These are phyloP conservation scores for Pseudopodoces humilis DNA, from an alignment of 2,113 vertebrate genomes.

Conservation along the genomic window DNA sequence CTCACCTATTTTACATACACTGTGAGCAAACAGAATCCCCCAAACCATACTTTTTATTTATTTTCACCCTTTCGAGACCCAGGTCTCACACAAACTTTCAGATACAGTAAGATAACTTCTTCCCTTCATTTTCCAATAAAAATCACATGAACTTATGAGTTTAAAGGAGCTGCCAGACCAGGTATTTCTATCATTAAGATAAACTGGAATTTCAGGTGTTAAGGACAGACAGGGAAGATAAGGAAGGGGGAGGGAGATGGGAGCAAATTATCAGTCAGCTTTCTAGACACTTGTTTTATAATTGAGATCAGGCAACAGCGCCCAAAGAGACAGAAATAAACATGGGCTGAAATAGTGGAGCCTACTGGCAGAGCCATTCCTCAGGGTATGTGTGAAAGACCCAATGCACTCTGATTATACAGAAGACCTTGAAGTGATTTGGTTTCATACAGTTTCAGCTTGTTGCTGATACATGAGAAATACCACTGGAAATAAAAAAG, in stretches of 20 bases:
- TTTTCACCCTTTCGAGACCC: neutral
- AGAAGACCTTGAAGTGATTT: neutral
- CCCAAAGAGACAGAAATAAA: neutral
- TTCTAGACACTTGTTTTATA: neutral
- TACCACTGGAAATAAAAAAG: neutral
- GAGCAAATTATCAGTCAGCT: neutral
- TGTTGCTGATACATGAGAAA: neutral
- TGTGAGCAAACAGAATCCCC: neutral
- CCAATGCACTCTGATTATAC: neutral
- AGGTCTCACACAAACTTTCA: neutral
- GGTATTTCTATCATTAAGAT: neutral
- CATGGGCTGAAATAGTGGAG: neutral
- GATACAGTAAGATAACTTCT: neutral
- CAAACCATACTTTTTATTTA: neutral
- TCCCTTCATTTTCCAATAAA: neutral
- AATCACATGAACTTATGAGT: rapidly evolving
- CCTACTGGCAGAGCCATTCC: neutral
- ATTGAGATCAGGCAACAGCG: neutral
- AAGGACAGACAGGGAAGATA: neutral
- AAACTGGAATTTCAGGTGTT: neutral
- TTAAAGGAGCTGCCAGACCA: neutral
- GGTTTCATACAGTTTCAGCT: neutral
- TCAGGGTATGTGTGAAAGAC: neutral
- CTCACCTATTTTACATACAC: neutral
- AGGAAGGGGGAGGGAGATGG: neutral